Base-by-base conservation (phyloP, 2,888 invertebrate genomes). In the Brenthis daphne region DNA sequence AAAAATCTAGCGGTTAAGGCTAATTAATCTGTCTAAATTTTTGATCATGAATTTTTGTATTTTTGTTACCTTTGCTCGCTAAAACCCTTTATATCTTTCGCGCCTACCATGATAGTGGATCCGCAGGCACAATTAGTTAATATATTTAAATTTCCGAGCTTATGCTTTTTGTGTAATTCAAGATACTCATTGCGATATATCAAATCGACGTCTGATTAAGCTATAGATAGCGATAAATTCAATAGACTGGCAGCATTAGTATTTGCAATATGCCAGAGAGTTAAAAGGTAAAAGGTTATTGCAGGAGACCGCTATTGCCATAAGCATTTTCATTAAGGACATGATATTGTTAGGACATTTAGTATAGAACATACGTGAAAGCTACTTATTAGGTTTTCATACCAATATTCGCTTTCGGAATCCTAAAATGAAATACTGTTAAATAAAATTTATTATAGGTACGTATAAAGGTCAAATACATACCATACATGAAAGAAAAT, bases 241-340 rank as follows among this genome's bases (percentile, higher is more conserved):
- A 16, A 20, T 60, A 54, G 50, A 16, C 12, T 29, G 50, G 11
- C 67, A n/a, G 33, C 56, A 13, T 20, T n/a, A 29, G 29, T 65
- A n/a, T 64, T 33, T 66, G 66, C 58, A 60, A 50, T 70, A 63
- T 33, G 54, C 37, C 54, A 69, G 57, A 63, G 58, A 65, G 74
- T 69, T 72, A 71, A 74, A 74, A 74, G 74, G 74, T 69, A n/a
- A n/a, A n/a, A n/a, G n/a, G n/a, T n/a, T n/a, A 70, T 71, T 65
- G 65, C 69, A 64, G 16, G 57, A 54, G 65, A 67, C 71, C 70
- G 70, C 72, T 54, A 69, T 67, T 57, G 65, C 67, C 57, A 57
- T 65, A 57, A 56, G 51, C 53, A 64, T 68, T 65, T 68, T 68
- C 68, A 72, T 73, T 72, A 64, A 57, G 68, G 29, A 63, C 51